Percentiles rank a stretch among this genome's conserved stretches.
Evolutionary conservation across 2,113 vertebrate genomes (phyloP).

Genomic region (Empidonax alnorum): DNA sequence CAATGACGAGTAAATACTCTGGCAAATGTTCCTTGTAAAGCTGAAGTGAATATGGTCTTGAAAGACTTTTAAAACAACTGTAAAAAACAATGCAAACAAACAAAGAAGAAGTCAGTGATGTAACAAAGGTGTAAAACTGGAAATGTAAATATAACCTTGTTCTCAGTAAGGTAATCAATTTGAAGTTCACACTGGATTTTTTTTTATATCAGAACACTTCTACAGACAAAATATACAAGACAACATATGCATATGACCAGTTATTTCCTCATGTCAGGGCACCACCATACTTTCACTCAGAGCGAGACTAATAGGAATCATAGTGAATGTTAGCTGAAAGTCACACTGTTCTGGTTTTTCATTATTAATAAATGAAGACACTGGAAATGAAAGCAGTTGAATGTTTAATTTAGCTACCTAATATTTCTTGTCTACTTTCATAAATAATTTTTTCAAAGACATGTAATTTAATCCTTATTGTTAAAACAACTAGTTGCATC

Average conservation of each 20-base stretch:
- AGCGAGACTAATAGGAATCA: not conserved
- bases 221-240: not conserved
- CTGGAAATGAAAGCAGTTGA: not conserved
- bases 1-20: not conserved
- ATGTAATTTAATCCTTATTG: not conserved
- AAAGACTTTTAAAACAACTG: not conserved
- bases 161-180: not conserved
- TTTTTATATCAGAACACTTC: not conserved
- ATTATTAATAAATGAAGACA: not conserved
- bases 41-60: not conserved
- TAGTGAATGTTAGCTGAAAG: not conserved
- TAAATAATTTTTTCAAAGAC: not conserved
- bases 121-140: not conserved
- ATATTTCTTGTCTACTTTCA: not conserved
- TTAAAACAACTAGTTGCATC: accelerated
- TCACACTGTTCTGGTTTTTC: not conserved
- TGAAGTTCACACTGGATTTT: not conserved
- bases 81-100: conserved; percentile 6
- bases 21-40: not conserved
- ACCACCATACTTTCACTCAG: not conserved
- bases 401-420: not conserved
- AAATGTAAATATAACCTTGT: not conserved
- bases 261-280: not conserved
- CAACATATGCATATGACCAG: accelerated
- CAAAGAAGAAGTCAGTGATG: not conserved